Evolutionary conservation across 2,113 vertebrate genomes (phyloP).

Genomic region (Brachyistius frenatus): DNA sequence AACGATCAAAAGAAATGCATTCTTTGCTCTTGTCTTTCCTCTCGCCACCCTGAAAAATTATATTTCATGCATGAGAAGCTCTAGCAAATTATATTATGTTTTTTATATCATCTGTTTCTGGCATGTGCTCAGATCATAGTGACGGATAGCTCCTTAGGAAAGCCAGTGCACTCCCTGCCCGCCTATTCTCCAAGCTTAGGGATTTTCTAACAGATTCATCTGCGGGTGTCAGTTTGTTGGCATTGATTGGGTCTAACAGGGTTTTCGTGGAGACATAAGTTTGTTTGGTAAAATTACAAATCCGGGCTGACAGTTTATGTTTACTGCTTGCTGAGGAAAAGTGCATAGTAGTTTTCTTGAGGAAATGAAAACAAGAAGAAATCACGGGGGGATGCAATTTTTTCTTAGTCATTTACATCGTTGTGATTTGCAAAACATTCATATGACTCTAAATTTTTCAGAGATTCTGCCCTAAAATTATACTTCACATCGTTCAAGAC

Average conservation of each 20-base stretch:
- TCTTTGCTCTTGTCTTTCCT: slow-evolving; percentile 41
- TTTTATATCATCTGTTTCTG: slow-evolving; percentile 71
- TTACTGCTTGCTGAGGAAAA: slow-evolving; percentile 55
- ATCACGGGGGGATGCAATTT: slow-evolving; percentile 33
- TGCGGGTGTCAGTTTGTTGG: slow-evolving; percentile 69
- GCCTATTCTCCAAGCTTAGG: slow-evolving; percentile 54
- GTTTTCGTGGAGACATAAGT: slow-evolving; percentile 57
- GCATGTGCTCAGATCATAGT: slow-evolving; percentile 70
- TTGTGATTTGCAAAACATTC: slow-evolving; percentile 44
- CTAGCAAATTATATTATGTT: slow-evolving; percentile 76
- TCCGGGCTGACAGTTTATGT: slow-evolving; percentile 59
- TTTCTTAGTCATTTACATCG: slow-evolving; percentile 41
- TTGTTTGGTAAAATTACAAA: slow-evolving; percentile 73
- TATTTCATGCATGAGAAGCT: slow-evolving; percentile 75
- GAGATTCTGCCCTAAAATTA: slow-evolving; percentile 8
- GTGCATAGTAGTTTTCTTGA: slow-evolving; percentile 26
- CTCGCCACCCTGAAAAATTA: slow-evolving; percentile 61
- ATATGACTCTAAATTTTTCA: background rate
- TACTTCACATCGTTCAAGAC: background rate
- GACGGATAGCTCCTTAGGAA: slow-evolving; percentile 74
- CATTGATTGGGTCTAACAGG: slow-evolving; percentile 73
- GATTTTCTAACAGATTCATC: slow-evolving; percentile 73
- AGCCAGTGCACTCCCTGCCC: slow-evolving; percentile 48
- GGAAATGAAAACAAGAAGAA: slow-evolving; percentile 56
- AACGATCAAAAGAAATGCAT: slow-evolving; percentile 37